phyloP scores from a whole-genome alignment of 2,888 invertebrate genomes.

The Cryptophagus acutangulus region DNA sequence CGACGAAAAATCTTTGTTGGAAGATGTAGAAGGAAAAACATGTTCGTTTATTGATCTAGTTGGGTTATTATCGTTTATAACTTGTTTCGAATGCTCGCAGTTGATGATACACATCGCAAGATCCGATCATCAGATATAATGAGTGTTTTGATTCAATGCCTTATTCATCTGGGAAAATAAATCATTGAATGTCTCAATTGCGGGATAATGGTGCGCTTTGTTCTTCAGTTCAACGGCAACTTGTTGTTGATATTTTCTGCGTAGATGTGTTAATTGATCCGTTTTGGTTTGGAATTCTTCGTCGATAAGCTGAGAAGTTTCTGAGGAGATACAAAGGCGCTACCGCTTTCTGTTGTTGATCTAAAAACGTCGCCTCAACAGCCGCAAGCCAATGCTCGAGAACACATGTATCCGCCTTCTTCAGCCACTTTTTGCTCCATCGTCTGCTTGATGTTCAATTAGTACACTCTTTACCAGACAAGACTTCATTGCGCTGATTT shows the following conservation, averaged over 20 bases:
- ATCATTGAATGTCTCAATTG: slow-evolving; percentile 2
- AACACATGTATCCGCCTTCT: slow-evolving; percentile 41
- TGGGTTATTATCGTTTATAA: slow-evolving; percentile 1
- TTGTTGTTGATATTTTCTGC: too few relatives aligned
- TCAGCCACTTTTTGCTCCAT: slow-evolving; percentile 34
- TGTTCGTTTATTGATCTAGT: not conserved
- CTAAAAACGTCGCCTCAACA: slow-evolving; percentile 39
- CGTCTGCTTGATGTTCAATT: slow-evolving; percentile 35
- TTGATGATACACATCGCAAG: slow-evolving; percentile 1
- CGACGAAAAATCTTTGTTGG: too few relatives aligned
- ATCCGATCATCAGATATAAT: not conserved
- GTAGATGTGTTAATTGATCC: too few relatives aligned
- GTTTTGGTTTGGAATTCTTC: too few relatives aligned
- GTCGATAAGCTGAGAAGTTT: too few relatives aligned
- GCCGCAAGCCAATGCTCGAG: slow-evolving; percentile 35
- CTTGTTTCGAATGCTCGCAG: slow-evolving; percentile 2
- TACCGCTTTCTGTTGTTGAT: slow-evolving; percentile 30
- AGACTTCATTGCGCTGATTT: slow-evolving; percentile 7
- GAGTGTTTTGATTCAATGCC: not conserved
- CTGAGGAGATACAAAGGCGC: too few relatives aligned
- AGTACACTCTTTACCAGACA: slow-evolving; percentile 24
- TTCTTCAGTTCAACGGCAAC: too few relatives aligned
- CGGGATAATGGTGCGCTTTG: too few relatives aligned
- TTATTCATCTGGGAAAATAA: slow-evolving; percentile 1
- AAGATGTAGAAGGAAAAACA: too few relatives aligned